A percentile compares a stretch with the other conserved stretches of the same genome.
These are phyloP conservation scores for Lithophane semibrunnea DNA, from an alignment of 2,888 invertebrate species.

Conservation along the genomic window DNA sequence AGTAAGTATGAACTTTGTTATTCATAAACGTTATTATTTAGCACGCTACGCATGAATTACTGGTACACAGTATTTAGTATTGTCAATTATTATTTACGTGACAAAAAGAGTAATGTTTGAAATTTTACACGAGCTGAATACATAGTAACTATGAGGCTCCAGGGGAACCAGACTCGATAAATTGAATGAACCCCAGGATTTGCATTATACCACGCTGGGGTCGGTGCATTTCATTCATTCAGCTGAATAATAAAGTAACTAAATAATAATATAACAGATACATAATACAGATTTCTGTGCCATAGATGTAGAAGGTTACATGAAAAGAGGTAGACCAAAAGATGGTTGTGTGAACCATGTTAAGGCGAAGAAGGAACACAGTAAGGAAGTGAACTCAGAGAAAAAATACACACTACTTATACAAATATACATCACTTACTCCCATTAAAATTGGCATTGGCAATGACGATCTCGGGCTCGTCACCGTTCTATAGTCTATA, in stretches of 20 bases:
- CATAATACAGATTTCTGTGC: background rate
- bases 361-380: background rate
- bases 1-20: conserved; percentile 4
- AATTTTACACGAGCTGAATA: background rate
- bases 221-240: too few species aligned
- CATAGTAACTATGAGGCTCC: too few species aligned
- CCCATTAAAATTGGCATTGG: too few species aligned
- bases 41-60: conserved; percentile 8
- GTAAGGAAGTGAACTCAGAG: too few species aligned
- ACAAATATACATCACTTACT: too few species aligned
- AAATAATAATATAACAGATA: too few species aligned
- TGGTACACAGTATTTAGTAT: background rate
- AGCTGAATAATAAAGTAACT: too few species aligned
- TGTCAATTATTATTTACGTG: background rate
- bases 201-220: too few species aligned
- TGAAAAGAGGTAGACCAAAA: background rate
- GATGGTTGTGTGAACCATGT: background rate
- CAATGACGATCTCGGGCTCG: background rate
- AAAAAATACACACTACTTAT: too few species aligned
- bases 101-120: conserved; percentile 3
- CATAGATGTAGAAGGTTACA: background rate
- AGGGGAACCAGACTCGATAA: too few species aligned
- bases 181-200: too few species aligned
- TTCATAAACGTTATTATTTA: conserved; percentile 38
- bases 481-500: background rate